Evolutionary conservation across 2,797 vertebrate genomes (phyloP).

Genomic region (Atherinosoma microstoma): DNA sequence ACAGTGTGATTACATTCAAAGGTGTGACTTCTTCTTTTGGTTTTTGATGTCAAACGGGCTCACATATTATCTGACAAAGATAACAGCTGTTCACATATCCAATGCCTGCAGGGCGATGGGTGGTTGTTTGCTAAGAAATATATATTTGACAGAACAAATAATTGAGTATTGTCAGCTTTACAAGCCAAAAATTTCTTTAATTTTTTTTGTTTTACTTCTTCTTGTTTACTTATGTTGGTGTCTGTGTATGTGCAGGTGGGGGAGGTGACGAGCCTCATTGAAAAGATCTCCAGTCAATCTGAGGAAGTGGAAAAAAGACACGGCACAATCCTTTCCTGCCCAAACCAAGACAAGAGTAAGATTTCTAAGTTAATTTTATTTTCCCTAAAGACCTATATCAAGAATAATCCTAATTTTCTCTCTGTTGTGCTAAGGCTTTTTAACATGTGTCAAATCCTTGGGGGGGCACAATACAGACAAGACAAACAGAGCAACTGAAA

Average conservation of each 20-base stretch:
- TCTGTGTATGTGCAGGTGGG: slow-evolving; percentile 82
- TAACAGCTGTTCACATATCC: not conserved
- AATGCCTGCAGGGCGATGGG: too few relatives aligned
- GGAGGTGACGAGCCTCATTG: slow-evolving; percentile 85
- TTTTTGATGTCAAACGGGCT: not conserved
- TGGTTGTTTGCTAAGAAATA: not conserved
- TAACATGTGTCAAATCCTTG: slow-evolving; percentile 3
- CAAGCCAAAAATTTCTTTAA: not conserved
- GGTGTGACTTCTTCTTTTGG: not conserved
- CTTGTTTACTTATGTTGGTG: not conserved
- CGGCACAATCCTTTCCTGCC: slow-evolving; percentile 84
- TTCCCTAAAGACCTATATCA: not conserved
- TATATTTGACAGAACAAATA: not conserved
- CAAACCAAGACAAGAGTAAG: slow-evolving; percentile 88
- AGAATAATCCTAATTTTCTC: not conserved
- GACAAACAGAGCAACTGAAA: slow-evolving; percentile 18
- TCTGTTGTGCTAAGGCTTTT: not conserved
- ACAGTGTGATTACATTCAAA: too few relatives aligned
- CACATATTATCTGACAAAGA: too few relatives aligned
- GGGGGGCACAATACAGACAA: not conserved
- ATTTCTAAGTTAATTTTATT: not conserved
- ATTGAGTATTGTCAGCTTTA: not conserved
- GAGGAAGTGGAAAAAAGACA: slow-evolving; percentile 89
- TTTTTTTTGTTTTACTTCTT: not conserved
- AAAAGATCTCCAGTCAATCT: slow-evolving; percentile 83